Conservation (phyloP, 2,113 vertebrate species). For the Clarias magur region DNA sequence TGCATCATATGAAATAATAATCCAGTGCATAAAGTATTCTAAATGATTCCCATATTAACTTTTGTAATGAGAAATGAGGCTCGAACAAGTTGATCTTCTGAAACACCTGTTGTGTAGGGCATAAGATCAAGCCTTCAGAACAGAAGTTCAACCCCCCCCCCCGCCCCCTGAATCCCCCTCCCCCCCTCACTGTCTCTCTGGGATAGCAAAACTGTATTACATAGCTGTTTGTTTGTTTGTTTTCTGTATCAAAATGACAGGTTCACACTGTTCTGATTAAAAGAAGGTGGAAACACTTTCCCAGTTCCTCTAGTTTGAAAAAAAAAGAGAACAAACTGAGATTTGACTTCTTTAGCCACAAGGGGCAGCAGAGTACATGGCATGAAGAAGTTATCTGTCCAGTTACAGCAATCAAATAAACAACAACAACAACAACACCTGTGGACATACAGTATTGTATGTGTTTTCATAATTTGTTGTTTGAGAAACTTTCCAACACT, state of each 20-base stretch:
- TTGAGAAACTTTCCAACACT: neutral
- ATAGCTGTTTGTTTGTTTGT: conserved; percentile 50
- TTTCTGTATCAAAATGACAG: conserved; percentile 45
- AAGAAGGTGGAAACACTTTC: conserved; percentile 36
- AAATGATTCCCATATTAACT: conserved; percentile 5
- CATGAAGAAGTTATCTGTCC: conserved; percentile 27
- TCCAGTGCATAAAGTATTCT: neutral
- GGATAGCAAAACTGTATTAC: conserved; percentile 33
- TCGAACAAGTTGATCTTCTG: neutral
- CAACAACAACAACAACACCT: neutral
- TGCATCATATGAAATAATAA: neutral
- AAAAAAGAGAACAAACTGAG: neutral
- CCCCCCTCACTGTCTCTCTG: conserved; percentile 22
- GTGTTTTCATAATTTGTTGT: neutral
- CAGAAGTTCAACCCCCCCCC: neutral
- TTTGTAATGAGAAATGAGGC: neutral
- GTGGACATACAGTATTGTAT: neutral
- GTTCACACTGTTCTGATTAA: conserved; percentile 31
- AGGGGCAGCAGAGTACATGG: conserved; percentile 69
- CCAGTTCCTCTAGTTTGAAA: neutral
- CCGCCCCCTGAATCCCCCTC: neutral
- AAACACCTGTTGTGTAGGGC: neutral
- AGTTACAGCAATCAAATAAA: conserved; percentile 13
- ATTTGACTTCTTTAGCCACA: conserved; percentile 52
- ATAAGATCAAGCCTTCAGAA: neutral